Conservation (phyloP, 2,797 vertebrate species). For the Lacerta bilineata region DNA sequence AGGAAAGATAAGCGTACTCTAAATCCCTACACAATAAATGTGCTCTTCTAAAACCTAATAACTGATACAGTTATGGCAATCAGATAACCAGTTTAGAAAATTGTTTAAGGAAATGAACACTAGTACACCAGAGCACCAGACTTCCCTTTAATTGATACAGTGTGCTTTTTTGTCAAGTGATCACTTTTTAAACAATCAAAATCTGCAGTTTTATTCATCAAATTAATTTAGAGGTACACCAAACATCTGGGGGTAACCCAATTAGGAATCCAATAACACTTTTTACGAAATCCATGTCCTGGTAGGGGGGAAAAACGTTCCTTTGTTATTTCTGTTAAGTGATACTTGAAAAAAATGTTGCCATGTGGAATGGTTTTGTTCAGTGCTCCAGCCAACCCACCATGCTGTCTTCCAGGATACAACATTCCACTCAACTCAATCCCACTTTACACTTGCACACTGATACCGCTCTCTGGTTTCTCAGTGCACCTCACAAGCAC, state of each 20-base stretch:
- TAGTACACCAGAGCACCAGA: conserved; percentile 62
- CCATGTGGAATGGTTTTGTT: not conserved
- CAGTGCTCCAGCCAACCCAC: not conserved
- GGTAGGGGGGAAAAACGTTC: not conserved
- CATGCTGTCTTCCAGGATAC: not conserved
- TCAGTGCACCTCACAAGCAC: too few relatives aligned
- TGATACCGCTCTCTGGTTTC: not conserved
- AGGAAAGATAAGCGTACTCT: conserved; percentile 50
- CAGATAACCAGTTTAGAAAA: conserved; percentile 70
- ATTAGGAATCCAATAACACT: conserved; percentile 40
- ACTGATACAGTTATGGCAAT: conserved; percentile 59
- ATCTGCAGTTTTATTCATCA: conserved; percentile 59
- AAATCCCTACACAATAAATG: conserved; percentile 50
- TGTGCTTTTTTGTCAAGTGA: conserved; percentile 63
- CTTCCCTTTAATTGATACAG: conserved; percentile 64
- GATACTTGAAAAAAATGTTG: not conserved
- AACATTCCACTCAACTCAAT: not conserved
- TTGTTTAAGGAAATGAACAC: conserved; percentile 77
- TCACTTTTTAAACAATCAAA: conserved; percentile 62
- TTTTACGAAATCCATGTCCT: not conserved
- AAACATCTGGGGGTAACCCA: conserved; percentile 54
- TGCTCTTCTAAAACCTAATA: conserved; percentile 59
- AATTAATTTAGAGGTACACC: conserved; percentile 59
- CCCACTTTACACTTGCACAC: not conserved
- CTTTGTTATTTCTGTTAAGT: conserved; percentile 38